A percentile compares a stretch with the other conserved stretches of the same genome.
phyloP scores from a whole-genome alignment of 2,113 vertebrate species.

The Aepyceros melampus region DNA sequence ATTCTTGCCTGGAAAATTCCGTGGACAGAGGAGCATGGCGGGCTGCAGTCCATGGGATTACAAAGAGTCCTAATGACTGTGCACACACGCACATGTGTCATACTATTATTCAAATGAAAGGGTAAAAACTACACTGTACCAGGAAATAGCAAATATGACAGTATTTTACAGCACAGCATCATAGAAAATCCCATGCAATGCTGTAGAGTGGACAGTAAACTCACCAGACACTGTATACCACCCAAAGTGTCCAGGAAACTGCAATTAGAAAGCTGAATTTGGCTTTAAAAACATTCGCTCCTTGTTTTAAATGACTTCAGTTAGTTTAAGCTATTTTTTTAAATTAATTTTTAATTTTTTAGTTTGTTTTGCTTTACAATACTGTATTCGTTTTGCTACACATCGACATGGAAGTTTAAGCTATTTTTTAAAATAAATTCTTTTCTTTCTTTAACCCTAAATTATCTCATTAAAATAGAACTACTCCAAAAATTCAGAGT shows the following conservation, averaged over 20 bases:
- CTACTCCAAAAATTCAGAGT: neutral
- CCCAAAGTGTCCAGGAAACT: constrained; percentile 80
- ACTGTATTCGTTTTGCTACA: too few species aligned
- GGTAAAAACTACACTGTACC: constrained; percentile 83
- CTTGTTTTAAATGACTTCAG: constrained; percentile 13
- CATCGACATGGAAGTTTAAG: too few species aligned
- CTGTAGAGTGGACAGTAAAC: constrained; percentile 81
- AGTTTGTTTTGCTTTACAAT: too few species aligned
- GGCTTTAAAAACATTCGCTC: constrained; percentile 83
- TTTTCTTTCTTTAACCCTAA: neutral
- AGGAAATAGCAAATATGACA: constrained; percentile 84
- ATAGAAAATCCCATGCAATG: constrained; percentile 75
- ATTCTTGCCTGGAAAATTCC: neutral
- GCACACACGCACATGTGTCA: constrained; percentile 80
- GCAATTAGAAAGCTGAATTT: constrained; percentile 80
- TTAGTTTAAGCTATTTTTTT: neutral
- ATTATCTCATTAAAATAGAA: neutral
- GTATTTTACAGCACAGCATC: constrained; percentile 87
- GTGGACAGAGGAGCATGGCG: neutral
- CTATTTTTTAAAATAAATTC: neutral
- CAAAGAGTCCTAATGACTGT: neutral
- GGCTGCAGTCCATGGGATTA: neutral
- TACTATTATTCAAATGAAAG: constrained; percentile 95
- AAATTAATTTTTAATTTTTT: too few species aligned
- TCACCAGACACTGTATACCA: constrained; percentile 86